A percentile compares a stretch with the other conserved stretches of the same genome.
Conservation (phyloP, 35 echinoderm and acorn worm genomes). For the Lytechinus pictus region DNA sequence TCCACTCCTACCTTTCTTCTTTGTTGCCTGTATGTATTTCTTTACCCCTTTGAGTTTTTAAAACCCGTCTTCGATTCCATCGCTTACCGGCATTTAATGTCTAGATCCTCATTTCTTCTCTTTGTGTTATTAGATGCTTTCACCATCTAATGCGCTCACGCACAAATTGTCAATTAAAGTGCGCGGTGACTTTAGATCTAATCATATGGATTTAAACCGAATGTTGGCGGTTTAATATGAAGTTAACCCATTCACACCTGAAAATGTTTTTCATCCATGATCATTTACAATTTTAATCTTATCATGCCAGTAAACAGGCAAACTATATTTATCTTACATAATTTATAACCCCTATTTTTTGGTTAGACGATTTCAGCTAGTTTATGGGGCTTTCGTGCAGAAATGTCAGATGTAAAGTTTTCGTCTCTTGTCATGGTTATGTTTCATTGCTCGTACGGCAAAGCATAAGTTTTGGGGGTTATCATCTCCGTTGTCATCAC, state of each 20-base stretch:
- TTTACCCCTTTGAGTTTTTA: not conserved
- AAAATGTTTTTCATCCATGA: not conserved
- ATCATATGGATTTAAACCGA: not conserved
- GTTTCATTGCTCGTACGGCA: too few species aligned
- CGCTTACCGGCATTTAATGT: not conserved
- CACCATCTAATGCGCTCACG: not conserved
- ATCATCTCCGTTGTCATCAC: too few species aligned
- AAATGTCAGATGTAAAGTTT: too few species aligned
- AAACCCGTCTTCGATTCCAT: not conserved
- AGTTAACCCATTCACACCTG: not conserved
- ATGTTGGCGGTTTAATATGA: not conserved
- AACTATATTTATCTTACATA: not conserved
- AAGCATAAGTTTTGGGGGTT: too few species aligned
- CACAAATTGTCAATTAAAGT: slow-evolving; percentile 13
- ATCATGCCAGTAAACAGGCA: too few species aligned
- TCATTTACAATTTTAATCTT: not conserved
- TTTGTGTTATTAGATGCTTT: not conserved
- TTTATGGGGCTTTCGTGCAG: too few species aligned
- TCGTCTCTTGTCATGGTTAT: too few species aligned
- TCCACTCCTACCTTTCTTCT: not conserved
- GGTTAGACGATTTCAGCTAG: not conserved
- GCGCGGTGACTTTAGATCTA: not conserved
- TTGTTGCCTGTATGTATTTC: not conserved
- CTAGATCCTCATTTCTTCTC: not conserved
- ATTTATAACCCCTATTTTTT: not conserved